These are phyloP conservation scores for Micoletzkya japonica DNA, from an alignment of 2,888 invertebrate species.

Conservation along the genomic window DNA sequence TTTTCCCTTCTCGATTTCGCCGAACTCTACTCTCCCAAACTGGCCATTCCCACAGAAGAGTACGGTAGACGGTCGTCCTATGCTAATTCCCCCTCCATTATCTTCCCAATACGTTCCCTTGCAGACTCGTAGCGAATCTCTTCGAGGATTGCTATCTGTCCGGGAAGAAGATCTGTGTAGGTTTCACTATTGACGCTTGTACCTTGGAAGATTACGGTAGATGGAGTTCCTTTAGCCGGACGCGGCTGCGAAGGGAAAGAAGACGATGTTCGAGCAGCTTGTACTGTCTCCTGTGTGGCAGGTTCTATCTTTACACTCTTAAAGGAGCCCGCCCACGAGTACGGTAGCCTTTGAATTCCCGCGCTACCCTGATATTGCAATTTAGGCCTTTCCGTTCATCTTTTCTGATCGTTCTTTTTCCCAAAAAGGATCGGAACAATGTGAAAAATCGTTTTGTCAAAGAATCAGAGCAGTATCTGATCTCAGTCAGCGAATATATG, in stretches of 20 bases:
- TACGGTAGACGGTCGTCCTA: conserved; percentile 29
- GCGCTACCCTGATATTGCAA: too few species aligned
- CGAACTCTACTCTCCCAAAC: conserved; percentile 47
- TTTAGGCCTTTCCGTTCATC: too few species aligned
- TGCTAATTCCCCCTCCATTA: too few species aligned
- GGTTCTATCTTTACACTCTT: too few species aligned
- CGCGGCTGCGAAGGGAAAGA: conserved; percentile 50
- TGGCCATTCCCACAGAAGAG: conserved; percentile 35
- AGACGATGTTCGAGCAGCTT: conserved; percentile 55
- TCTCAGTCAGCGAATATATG: too few species aligned
- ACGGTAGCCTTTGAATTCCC: too few species aligned
- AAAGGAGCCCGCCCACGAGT: too few species aligned
- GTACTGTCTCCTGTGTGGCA: conserved; percentile 59
- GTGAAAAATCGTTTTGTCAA: too few species aligned
- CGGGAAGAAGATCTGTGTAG: conserved; percentile 34
- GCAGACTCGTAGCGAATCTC: conserved; percentile 36
- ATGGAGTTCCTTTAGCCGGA: conserved; percentile 35
- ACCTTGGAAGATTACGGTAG: not conserved
- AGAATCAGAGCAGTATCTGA: too few species aligned
- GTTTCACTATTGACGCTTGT: not conserved
- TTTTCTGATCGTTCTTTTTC: too few species aligned
- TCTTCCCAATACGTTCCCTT: too few species aligned
- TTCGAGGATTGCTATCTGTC: conserved; percentile 53
- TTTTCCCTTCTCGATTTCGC: conserved; percentile 77
- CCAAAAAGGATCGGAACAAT: too few species aligned